Conservation (phyloP, 37 sponge, comb jelly and placozoan genomes). For the Chondrilla cf. caribensis region DNA sequence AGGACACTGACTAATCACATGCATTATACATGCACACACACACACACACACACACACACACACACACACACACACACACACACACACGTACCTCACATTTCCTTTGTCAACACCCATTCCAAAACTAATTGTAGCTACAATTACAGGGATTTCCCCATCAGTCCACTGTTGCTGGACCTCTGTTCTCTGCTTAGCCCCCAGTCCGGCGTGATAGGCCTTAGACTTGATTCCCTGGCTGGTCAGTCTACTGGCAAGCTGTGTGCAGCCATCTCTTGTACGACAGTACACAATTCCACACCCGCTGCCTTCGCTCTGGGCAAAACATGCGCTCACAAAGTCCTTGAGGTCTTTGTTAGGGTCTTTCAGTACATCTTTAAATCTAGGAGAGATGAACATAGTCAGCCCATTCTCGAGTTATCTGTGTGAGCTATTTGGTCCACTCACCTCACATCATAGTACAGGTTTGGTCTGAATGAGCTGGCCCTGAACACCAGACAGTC, state of each 20-base stretch:
- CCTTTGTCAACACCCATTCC: conserved; percentile 98
- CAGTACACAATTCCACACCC: conserved; percentile 94
- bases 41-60: no score
- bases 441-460: conserved; percentile 87
- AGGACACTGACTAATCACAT: no score
- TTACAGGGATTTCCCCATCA: conserved; percentile 71
- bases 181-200: conserved; percentile 38
- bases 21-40: no score
- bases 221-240: conserved; percentile 62
- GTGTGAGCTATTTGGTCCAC: no score
- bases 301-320: conserved; percentile 12
- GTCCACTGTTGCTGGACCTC: conserved; percentile 82
- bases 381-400: neutral
- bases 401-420: neutral
- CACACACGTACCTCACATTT: conserved; percentile 68
- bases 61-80: neutral
- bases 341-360: conserved; percentile 70
- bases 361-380: conserved; percentile 50
- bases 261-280: conserved; percentile 81
- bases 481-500: conserved; percentile 54
- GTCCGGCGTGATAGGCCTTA: conserved; percentile 91
- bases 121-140: conserved; percentile 95
- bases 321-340: conserved; percentile 40
- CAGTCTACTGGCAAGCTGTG: conserved; percentile 66
- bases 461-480: conserved; percentile 71